These are phyloP conservation scores for Ondatra zibethicus DNA, from an alignment of 2,113 vertebrate genomes.

Conservation along the genomic window DNA sequence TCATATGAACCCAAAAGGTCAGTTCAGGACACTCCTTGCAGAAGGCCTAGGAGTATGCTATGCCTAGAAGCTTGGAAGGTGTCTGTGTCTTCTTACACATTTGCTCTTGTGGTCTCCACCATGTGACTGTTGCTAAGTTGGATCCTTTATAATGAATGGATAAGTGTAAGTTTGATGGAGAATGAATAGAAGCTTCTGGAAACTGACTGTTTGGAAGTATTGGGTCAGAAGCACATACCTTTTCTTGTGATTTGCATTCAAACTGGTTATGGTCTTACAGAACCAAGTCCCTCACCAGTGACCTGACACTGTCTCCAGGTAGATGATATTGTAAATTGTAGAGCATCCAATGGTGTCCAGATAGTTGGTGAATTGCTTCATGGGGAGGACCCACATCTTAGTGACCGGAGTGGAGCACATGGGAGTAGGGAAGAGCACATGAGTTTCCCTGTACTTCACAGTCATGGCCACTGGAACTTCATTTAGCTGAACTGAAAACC, in stretches of 20 bases:
- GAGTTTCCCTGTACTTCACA: background rate
- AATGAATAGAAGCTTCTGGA: background rate
- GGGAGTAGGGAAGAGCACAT: background rate
- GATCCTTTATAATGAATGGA: background rate
- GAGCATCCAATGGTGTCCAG: background rate
- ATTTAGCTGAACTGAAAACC: background rate
- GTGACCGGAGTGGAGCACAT: background rate
- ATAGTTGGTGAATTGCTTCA: background rate
- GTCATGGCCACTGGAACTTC: too few species aligned
- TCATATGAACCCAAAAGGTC: background rate
- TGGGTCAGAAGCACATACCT: background rate
- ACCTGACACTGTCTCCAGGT: background rate
- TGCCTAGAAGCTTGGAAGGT: background rate
- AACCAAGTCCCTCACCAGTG: background rate
- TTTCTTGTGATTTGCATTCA: background rate
- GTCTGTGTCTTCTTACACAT: background rate
- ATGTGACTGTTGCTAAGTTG: background rate
- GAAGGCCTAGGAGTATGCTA: accelerated
- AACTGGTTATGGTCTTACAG: background rate
- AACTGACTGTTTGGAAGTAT: background rate
- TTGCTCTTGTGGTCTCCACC: background rate
- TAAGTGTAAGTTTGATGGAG: background rate
- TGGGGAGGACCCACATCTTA: background rate
- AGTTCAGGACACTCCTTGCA: background rate
- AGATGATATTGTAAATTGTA: background rate